phyloP scores from a whole-genome alignment of 2,797 vertebrate genomes.

The Sebastes nivosus region DNA sequence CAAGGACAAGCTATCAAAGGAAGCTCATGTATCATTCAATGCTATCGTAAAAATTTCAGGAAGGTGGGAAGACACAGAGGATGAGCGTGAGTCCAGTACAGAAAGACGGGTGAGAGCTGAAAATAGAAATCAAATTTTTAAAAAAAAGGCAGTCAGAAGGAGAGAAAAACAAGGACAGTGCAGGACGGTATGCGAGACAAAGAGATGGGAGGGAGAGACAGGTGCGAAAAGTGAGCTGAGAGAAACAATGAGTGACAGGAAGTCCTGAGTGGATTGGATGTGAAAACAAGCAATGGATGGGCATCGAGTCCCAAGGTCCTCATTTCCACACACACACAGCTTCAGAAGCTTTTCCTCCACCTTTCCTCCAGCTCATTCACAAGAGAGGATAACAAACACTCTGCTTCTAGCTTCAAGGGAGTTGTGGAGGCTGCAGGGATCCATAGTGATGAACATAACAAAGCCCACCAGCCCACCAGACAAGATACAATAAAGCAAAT shows the following conservation, averaged over 20 bases:
- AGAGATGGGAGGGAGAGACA: constrained; percentile 53
- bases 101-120: constrained; percentile 44
- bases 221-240: constrained; percentile 67
- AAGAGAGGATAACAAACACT: constrained; percentile 37
- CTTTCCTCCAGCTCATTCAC: constrained; percentile 48
- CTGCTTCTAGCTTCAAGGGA: constrained; percentile 24
- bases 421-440: constrained; percentile 36
- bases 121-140: constrained; percentile 61
- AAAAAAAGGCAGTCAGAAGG: constrained; percentile 15
- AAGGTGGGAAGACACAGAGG: constrained; percentile 60
- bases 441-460: constrained; percentile 29
- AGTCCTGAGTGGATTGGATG: constrained; percentile 51
- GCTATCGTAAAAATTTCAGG: constrained; percentile 67
- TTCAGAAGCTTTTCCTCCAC: constrained; percentile 39
- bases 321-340: constrained; percentile 15
- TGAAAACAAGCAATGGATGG: constrained; percentile 59
- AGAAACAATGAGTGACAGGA: constrained; percentile 68
- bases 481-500: constrained; percentile 33
- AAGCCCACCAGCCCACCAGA: constrained; percentile 23
- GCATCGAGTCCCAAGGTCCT: constrained; percentile 15
- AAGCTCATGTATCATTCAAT: constrained; percentile 80
- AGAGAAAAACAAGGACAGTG: constrained; percentile 27
- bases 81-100: constrained; percentile 39
- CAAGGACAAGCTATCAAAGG: constrained; percentile 68
- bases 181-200: constrained; percentile 47